Conservation (phyloP, 2,113 vertebrate genomes). For the Rattus rattus region DNA sequence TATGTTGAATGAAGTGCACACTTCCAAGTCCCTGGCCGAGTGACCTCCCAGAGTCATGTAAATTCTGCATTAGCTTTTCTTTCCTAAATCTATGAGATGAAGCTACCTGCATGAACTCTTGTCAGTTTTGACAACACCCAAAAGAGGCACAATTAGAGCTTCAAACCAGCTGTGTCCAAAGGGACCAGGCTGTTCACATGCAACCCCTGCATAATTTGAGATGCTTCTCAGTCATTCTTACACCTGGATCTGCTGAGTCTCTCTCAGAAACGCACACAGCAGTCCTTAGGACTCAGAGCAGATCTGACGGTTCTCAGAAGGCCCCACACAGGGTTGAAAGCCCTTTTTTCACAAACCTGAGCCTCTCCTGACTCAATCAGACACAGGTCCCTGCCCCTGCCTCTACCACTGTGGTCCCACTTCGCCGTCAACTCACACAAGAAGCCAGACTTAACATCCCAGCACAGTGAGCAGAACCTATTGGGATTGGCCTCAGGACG, state of each 20-base stretch:
- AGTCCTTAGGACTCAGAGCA: accelerated
- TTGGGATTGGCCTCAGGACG: not conserved
- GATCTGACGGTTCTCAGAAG: not conserved
- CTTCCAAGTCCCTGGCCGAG: accelerated
- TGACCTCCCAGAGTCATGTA: not conserved
- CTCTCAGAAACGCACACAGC: no score
- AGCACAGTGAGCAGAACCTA: not conserved
- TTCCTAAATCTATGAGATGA: not conserved
- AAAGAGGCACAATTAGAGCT: no score
- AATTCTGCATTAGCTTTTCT: not conserved
- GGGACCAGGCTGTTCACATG: not conserved
- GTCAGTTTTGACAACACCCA: accelerated
- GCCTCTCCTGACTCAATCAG: accelerated
- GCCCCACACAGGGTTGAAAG: not conserved
- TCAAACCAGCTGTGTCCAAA: not conserved
- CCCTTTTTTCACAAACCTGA: accelerated
- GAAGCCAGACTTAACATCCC: not conserved
- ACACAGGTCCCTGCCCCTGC: not conserved
- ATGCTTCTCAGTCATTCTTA: no score
- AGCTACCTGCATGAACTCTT: no score
- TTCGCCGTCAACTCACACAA: not conserved
- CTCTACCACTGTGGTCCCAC: no score
- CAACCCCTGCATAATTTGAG: not conserved
- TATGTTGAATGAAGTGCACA: not conserved
- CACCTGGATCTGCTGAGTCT: not conserved